Percentiles rank a stretch among this genome's conserved stretches.
Evolutionary conservation across 2,888 invertebrate genomes (phyloP).

Genomic region (Latrodectus elegans): DNA sequence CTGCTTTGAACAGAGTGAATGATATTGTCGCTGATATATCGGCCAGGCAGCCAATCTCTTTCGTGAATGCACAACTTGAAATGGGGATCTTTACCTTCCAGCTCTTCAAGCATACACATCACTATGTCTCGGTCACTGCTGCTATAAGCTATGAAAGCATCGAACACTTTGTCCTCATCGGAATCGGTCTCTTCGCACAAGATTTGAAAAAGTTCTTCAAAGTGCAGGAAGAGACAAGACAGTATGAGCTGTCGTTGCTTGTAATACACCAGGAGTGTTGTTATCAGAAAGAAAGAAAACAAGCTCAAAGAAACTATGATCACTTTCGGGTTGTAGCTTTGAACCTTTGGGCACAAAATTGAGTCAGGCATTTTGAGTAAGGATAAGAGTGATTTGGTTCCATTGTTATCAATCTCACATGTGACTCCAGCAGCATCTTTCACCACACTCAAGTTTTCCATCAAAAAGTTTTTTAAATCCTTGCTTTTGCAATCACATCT

Average conservation of each 20-base stretch:
- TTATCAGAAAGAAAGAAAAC: constrained; percentile 57
- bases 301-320: constrained; percentile 47
- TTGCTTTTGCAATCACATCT: constrained; percentile 37
- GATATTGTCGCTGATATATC: constrained; percentile 71
- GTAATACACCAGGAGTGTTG: constrained; percentile 69
- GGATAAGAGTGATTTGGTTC: constrained; percentile 15
- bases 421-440: constrained; percentile 38
- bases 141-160: constrained; percentile 71
- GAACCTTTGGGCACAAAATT: constrained; percentile 14
- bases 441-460: constrained; percentile 9
- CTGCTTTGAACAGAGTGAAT: constrained; percentile 71
- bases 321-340: constrained; percentile 16
- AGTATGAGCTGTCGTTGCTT: constrained; percentile 70
- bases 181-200: constrained; percentile 68
- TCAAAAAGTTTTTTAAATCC: constrained; percentile 42
- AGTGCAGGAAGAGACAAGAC: constrained; percentile 71
- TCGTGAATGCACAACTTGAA: constrained; percentile 72
- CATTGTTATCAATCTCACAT: constrained; percentile 59
- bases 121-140: constrained; percentile 70
- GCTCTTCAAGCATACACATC: constrained; percentile 70
- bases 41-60: constrained; percentile 72
- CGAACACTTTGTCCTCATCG: constrained; percentile 71
- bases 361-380: constrained; percentile 29
- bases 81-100: constrained; percentile 67
- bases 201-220: constrained; percentile 68